Base-by-base conservation (phyloP, 2,888 invertebrate genomes). In the Listrodromus nycthemerus region DNA sequence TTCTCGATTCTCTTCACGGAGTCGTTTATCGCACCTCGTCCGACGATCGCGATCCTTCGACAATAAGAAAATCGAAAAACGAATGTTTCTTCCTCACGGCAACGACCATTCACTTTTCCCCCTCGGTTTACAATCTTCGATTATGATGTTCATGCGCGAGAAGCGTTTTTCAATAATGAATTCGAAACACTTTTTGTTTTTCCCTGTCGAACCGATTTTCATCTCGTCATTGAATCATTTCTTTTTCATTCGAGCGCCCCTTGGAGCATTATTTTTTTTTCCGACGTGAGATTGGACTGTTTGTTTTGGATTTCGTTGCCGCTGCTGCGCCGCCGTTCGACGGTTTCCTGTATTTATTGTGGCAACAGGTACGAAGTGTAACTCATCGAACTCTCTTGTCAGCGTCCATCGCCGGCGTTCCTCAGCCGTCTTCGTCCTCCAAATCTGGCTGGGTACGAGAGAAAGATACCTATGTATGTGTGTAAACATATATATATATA, bases 1-100 rank as follows among this genome's bases (percentile, higher is more conserved):
- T 37, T 79, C 71, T 50, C 61, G 24, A 84, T 81, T 84, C 84
- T 58, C 58, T 78, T 71, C 84, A 84, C 84, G 84, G 41, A 74
- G 45, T 61, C 74, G 58, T 76, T 82, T 81, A 77, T 79, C 84
- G 78, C 81, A 71, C 83, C 78, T 78, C 78, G 30, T 10, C 70
- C 13, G 69, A 67, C 73, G 58, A 84, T 78, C 82, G 81, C 74
- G 79, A 67, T 76, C 65, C 66, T 10, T 67, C 48, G 61, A 24
- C 58, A 1, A 19, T 27, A 76, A 65, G 66, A 84, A 80, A 61
- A 41, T 52, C 41, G 50, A 41, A 37, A 37, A 65, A 63, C 45
- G 66, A 82, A 77, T 33, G 37, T 66, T 58, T 69, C 58, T 75
- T 82, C 70, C 19, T 30, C 6, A 61, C 63, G 63, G 61, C 71